Evolutionary conservation across 2,888 invertebrate genomes (phyloP), one percentile per base, ranked within the genome.

Genomic region (Crocallis elinguaria): DNA sequence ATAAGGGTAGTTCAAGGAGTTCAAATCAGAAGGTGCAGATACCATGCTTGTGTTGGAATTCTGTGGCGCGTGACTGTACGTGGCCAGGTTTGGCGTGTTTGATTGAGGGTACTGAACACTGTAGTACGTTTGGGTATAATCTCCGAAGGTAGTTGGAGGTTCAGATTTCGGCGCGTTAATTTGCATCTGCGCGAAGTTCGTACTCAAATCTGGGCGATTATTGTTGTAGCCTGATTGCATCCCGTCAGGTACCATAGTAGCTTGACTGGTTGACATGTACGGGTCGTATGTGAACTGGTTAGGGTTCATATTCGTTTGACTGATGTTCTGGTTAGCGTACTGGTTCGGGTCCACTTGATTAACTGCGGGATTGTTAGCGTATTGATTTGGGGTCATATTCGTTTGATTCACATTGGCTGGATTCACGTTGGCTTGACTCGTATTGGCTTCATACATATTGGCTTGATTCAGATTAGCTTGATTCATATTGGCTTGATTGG

Each of bases 171-270:
- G 72, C 0, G 43, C 73, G 0, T 79, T 60, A 0, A 90, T 70
- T 23, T 88, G 84, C 88, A 91, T 84, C 50, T 88, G 83, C 0
- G 84, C 77, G 53, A 91, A 88, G 43, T 77, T 85, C 0, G 78
- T 61, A 46, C 69, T 78, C 57, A 89, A 69, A 14, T 89, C 88
- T 0, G 63, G 51, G 37, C 77, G 78, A 33, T 73, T 77, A 7
- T 5, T 1, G 1, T 54, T 71, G 57, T 77, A 79, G 0, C 62
- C 51, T 0, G 73, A 41, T 0, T 82, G 57, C 4, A 69, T 30
- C 0, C 71, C 60, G 23, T 86, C 86, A 0, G 82, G 79, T 11
- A 75, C 72, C 0, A 79, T 29, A 1, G 65, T 69, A 38, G 71
- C 65, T 35, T 73, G 82, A 17, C 60, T 67, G 3, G 56, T 14